These are phyloP conservation scores for Calameuta filiformis DNA, from an alignment of 2,888 invertebrate species.

Conservation along the genomic window DNA sequence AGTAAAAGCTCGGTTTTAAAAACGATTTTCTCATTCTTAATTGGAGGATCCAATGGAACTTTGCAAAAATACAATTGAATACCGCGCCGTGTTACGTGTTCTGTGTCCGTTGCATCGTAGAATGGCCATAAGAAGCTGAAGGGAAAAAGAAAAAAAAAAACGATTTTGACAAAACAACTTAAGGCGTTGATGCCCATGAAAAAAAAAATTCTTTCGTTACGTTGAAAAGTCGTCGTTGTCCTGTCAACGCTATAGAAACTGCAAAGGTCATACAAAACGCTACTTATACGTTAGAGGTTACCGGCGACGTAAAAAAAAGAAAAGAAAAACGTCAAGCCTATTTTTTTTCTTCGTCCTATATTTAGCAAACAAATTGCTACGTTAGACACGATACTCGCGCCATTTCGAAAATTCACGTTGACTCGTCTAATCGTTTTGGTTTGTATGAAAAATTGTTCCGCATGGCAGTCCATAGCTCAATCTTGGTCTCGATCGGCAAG, in stretches of 20 bases:
- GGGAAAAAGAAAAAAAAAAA: background rate
- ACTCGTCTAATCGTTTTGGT: conserved; percentile 20
- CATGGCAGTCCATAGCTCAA: conserved; percentile 42
- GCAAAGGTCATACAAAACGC: background rate
- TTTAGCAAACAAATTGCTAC: conserved; percentile 25
- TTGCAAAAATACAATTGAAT: too few species aligned
- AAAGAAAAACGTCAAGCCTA: conserved; percentile 11
- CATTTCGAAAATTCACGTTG: conserved; percentile 20
- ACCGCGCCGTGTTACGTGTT: too few species aligned
- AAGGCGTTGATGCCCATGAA: background rate
- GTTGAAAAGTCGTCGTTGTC: background rate
- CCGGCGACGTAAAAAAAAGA: background rate
- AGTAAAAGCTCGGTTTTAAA: too few species aligned
- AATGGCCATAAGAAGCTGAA: background rate
- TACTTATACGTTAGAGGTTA: background rate
- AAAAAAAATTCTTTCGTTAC: background rate
- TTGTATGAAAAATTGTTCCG: conserved; percentile 54
- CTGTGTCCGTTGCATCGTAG: too few species aligned
- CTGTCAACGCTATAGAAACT: background rate
- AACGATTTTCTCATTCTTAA: too few species aligned
- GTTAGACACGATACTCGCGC: conserved; percentile 25
- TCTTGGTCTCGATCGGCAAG: conserved; percentile 29
- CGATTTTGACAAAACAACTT: background rate
- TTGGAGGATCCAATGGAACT: too few species aligned
- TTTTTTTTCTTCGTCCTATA: conserved; percentile 24